Base-by-base conservation (phyloP, 1,140 invertebrate genomes). In the Sinonovacula constricta region DNA sequence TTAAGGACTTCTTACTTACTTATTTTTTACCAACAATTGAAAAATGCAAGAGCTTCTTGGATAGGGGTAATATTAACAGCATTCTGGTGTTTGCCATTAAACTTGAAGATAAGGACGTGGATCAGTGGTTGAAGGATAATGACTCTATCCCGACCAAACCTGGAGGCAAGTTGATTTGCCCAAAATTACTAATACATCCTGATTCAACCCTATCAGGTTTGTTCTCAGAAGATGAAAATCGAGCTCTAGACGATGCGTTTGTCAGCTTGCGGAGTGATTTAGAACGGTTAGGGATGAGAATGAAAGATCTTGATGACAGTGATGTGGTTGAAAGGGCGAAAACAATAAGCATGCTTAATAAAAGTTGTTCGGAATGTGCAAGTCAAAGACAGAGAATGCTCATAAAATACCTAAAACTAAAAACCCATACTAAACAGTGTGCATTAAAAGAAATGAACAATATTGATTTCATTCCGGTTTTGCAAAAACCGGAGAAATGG, bases 381-480 rank as follows among this genome's bases (percentile, higher is more conserved):
- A 7, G 71, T 15, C 12, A 60, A 10, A 49, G 77, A n/a, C 77
- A 56, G 1, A 39, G n/a, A 12, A 34, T 59, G n/a, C 33, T 81
- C 15, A 45, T 83, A 3, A n/a, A 62, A 30, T 83, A 83, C 63
- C n/a, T 84, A 22, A 3, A 30, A 0, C 26, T 49, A 3, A 56
- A 56, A 26, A 5, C n/a, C 14, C 69, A n/a, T 31, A 66, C 78
- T 3, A 5, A 53, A 15, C 12, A 59, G 26, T 51, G 63, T 4
- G 30, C 71, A 1, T 51, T 34, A 18, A 0, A 74, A 18, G 15
- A 45, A 36, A 12, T 85, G 24, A 45, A 53, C 14, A 22, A 78
- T 3, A 71, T 77, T 22, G 7, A 45, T 24, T 83, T 85, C 57
- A 26, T 85, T 12, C 84, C 82, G 26, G 76, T 81, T 0, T 56